Percentiles rank a stretch among this genome's conserved stretches.
Evolutionary conservation across 2,797 vertebrate species (phyloP).

Genomic region (Varecia variegata): DNA sequence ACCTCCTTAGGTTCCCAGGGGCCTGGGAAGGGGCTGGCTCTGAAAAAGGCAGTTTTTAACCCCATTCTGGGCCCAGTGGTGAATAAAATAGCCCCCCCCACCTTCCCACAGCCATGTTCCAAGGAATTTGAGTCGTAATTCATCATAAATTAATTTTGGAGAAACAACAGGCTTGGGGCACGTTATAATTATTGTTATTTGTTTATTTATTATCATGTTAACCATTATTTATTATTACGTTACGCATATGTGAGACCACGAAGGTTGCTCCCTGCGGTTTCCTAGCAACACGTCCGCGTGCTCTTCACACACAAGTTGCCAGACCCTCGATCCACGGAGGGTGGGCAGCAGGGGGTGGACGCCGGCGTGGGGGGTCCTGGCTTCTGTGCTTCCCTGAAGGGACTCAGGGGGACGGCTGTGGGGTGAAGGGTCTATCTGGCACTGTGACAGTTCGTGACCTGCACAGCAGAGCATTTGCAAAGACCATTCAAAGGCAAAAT

Average conservation of each 20-base stretch:
- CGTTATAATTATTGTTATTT: slow-evolving; percentile 86
- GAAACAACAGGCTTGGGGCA: slow-evolving; percentile 84
- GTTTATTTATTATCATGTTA: slow-evolving; percentile 84
- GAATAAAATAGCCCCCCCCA: slow-evolving; percentile 50
- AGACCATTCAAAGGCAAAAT: background rate
- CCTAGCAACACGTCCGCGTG: slow-evolving; percentile 82
- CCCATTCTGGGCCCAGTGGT: slow-evolving; percentile 39
- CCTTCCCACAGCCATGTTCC: slow-evolving; percentile 67
- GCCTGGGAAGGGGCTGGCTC: background rate
- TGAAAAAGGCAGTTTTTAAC: slow-evolving; percentile 56
- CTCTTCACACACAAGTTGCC: slow-evolving; percentile 31
- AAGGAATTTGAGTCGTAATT: slow-evolving; percentile 81
- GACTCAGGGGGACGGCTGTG: accelerated
- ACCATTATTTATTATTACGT: slow-evolving; percentile 77
- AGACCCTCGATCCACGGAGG: background rate
- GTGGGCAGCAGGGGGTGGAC: background rate
- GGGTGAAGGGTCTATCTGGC: background rate
- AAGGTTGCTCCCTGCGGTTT: slow-evolving; percentile 79
- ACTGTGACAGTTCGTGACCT: too few relatives aligned
- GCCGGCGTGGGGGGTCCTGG: accelerated
- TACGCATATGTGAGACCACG: slow-evolving; percentile 81
- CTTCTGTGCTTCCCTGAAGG: accelerated
- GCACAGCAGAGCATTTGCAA: background rate
- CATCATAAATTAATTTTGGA: slow-evolving; percentile 85
- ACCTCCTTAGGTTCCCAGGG: background rate